Evolutionary conservation across 2,797 vertebrate species (phyloP).

Genomic region (Acanthurus leucopareius): DNA sequence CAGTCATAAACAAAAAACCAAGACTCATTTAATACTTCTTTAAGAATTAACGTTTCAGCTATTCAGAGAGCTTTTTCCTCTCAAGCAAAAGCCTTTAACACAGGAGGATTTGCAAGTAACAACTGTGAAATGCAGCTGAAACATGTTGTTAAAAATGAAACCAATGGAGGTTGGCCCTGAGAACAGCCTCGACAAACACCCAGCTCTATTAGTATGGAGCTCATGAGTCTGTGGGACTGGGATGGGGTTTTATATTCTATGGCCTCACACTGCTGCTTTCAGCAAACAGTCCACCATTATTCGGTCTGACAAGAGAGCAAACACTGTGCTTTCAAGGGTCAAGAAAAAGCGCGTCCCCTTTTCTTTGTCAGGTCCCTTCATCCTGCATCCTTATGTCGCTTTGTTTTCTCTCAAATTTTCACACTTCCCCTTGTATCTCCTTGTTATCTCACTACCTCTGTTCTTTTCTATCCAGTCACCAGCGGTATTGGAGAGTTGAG

Average conservation of each 20-base stretch:
- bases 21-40: constrained; percentile 71
- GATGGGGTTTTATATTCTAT: constrained; percentile 79
- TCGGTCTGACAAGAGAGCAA: constrained; percentile 85
- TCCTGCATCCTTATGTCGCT: constrained; percentile 63
- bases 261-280: constrained; percentile 83
- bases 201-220: constrained; percentile 81
- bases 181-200: constrained; percentile 62
- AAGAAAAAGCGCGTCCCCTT: constrained; percentile 72
- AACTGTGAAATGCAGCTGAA: constrained; percentile 73
- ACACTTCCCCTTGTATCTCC: constrained; percentile 49
- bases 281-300: constrained; percentile 87
- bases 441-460: constrained; percentile 47
- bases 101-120: constrained; percentile 73
- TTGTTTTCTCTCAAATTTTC: constrained; percentile 70
- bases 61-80: constrained; percentile 54
- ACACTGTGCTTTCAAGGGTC: constrained; percentile 82
- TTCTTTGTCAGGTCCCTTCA: constrained; percentile 65
- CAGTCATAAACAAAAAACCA: constrained; percentile 64
- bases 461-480: constrained; percentile 35
- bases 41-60: constrained; percentile 67
- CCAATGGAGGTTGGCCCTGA: constrained; percentile 49
- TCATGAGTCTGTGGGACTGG: constrained; percentile 69
- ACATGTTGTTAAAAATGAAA: constrained; percentile 68
- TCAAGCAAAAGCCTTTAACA: constrained; percentile 50
- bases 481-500: constrained; percentile 15